These are phyloP conservation scores for Panurus biarmicus DNA, from an alignment of 2,113 vertebrate species.

Conservation along the genomic window DNA sequence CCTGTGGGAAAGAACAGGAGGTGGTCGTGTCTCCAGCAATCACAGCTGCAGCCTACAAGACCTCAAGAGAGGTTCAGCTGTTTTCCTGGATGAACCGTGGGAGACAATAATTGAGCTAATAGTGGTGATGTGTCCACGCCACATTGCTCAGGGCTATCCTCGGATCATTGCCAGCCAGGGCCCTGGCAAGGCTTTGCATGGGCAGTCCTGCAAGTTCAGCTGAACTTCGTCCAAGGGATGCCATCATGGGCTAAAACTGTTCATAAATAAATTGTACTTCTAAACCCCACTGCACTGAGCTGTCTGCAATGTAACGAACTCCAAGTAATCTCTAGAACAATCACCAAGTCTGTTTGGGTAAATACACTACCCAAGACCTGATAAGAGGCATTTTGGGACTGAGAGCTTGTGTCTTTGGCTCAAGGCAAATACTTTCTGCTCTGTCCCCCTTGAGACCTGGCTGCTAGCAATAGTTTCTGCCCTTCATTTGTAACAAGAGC, in stretches of 20 bases:
- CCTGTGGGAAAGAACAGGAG: slow-evolving; percentile 68
- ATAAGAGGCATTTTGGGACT: neutral
- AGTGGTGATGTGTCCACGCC: neutral
- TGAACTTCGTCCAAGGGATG: neutral
- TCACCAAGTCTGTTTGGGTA: neutral
- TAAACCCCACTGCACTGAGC: neutral
- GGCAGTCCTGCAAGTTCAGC: neutral
- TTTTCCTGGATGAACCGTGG: neutral
- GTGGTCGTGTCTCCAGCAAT: neutral
- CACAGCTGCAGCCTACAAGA: neutral
- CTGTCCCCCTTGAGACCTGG: neutral
- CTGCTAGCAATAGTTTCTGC: neutral
- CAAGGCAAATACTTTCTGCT: neutral
- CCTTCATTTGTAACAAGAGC: neutral
- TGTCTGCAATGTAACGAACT: neutral
- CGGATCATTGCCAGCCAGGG: neutral
- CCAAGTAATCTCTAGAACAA: neutral
- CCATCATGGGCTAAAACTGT: neutral
- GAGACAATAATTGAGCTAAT: neutral
- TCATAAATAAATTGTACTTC: neutral
- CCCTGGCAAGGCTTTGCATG: neutral
- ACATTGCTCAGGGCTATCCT: neutral
- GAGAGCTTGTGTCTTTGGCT: neutral
- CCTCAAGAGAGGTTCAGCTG: neutral
- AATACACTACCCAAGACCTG: fast-evolving